Conservation (phyloP, 2,113 vertebrate genomes). For the Percina caprodes region DNA sequence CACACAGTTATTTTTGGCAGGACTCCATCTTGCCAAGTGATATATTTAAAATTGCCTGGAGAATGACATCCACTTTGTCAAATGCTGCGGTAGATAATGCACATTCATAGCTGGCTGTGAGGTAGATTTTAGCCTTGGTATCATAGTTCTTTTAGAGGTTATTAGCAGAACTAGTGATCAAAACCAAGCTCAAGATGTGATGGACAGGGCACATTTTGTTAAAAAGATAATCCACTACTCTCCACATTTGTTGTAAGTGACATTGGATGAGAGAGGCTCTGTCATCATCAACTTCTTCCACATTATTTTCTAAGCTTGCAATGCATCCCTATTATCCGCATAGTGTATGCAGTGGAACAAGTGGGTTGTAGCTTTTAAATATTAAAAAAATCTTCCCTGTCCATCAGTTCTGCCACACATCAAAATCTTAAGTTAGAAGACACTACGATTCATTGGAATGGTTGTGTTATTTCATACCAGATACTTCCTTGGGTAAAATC, state of each 20-base stretch:
- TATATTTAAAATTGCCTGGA: background rate
- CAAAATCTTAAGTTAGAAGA: conserved; percentile 56
- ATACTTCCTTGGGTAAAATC: conserved; percentile 63
- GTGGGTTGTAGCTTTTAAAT: conserved; percentile 27
- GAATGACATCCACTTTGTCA: conserved; percentile 67
- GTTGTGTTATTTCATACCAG: conserved; percentile 74
- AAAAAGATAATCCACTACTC: conserved; percentile 5
- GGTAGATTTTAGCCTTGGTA: conserved; percentile 47
- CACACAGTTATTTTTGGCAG: conserved; percentile 36
- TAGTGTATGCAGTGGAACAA: conserved; percentile 1
- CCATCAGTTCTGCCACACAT: conserved; percentile 45
- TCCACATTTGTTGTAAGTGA: background rate
- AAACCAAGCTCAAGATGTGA: conserved; percentile 45
- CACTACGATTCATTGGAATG: conserved; percentile 64
- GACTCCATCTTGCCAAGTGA: conserved; percentile 14
- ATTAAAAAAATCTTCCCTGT: conserved; percentile 32
- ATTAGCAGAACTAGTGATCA: conserved; percentile 65
- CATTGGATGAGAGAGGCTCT: conserved; percentile 19
- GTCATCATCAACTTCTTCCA: conserved; percentile 5
- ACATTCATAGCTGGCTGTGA: conserved; percentile 47
- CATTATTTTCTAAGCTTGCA: conserved; percentile 12
- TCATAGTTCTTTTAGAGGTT: conserved; percentile 60
- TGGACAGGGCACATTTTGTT: conserved; percentile 44
- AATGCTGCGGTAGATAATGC: conserved; percentile 36
- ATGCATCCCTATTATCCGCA: background rate